These are phyloP conservation scores for Heliconius hermathena DNA, from an alignment of 1,140 invertebrate species.

Conservation along the genomic window DNA sequence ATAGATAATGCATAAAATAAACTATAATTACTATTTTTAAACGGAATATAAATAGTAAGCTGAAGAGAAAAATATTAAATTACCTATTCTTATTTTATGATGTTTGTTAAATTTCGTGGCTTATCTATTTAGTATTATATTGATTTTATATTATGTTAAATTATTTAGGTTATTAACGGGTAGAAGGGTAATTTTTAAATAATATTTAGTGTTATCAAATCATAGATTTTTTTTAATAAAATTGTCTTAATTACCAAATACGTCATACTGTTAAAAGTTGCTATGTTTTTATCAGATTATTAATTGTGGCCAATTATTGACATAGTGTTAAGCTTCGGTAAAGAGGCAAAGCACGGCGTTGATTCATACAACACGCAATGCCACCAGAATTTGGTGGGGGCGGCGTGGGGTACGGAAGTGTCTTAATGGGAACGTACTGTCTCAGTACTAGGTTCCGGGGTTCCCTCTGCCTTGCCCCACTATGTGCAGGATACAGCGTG, in stretches of 20 bases:
- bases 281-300: neutral
- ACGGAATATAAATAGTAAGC: neutral
- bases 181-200: neutral
- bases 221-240: neutral
- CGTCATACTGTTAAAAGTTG: too few relatives aligned
- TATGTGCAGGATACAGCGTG: too few relatives aligned
- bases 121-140: neutral
- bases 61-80: neutral
- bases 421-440: too few relatives aligned
- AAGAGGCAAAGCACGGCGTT: too few relatives aligned
- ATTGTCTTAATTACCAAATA: neutral
- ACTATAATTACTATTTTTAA: neutral
- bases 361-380: too few relatives aligned
- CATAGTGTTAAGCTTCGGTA: too few relatives aligned
- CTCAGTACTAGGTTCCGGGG: too few relatives aligned
- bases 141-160: neutral
- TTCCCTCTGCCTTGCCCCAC: too few relatives aligned
- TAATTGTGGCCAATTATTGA: neutral
- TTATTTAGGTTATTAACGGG: neutral
- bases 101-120: neutral
- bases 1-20: neutral
- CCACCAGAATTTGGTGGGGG: too few relatives aligned
- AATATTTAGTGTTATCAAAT: neutral
- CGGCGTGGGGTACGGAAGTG: too few relatives aligned
- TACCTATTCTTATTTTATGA: neutral